Percentiles rank a stretch among this genome's conserved stretches.
Conservation (phyloP, 2,888 invertebrate genomes). For the Perdita meconis region DNA sequence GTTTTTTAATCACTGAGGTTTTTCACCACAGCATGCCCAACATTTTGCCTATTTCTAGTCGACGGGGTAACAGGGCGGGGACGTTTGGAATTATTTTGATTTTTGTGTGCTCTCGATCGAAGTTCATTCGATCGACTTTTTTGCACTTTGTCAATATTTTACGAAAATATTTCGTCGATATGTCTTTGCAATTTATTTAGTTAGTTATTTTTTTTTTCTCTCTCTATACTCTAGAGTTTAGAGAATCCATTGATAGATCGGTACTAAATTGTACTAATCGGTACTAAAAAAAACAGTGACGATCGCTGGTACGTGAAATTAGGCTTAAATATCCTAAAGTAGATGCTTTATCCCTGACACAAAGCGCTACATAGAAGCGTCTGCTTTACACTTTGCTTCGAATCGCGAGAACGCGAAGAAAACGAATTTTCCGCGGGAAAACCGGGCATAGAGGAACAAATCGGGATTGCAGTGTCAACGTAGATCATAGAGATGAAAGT, state of each 20-base stretch:
- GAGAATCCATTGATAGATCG: background rate
- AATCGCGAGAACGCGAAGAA: constrained; percentile 59
- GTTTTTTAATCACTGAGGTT: constrained; percentile 12
- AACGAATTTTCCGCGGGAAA: constrained; percentile 7
- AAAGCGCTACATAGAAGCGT: constrained; percentile 60
- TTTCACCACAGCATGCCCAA: constrained; percentile 35
- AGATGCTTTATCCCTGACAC: constrained; percentile 63
- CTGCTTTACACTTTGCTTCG: constrained; percentile 58
- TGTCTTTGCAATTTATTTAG: too few species aligned
- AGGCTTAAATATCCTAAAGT: constrained; percentile 58
- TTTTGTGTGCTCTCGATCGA: background rate
- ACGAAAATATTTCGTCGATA: too few species aligned
- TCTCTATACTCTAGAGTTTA: too few species aligned
- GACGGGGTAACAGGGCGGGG: constrained; percentile 17
- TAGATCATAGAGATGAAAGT: background rate
- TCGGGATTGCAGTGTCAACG: background rate
- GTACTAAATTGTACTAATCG: too few species aligned
- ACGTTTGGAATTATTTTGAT: background rate
- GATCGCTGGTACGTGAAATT: constrained; percentile 12
- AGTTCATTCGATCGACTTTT: background rate
- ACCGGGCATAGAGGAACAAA: background rate
- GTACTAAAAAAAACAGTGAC: background rate
- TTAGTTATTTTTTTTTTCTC: background rate
- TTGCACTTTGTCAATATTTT: background rate
- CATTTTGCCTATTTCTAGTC: constrained; percentile 20